Base-by-base conservation (phyloP, 1,140 invertebrate genomes). In the Campoletis sonorensis region DNA sequence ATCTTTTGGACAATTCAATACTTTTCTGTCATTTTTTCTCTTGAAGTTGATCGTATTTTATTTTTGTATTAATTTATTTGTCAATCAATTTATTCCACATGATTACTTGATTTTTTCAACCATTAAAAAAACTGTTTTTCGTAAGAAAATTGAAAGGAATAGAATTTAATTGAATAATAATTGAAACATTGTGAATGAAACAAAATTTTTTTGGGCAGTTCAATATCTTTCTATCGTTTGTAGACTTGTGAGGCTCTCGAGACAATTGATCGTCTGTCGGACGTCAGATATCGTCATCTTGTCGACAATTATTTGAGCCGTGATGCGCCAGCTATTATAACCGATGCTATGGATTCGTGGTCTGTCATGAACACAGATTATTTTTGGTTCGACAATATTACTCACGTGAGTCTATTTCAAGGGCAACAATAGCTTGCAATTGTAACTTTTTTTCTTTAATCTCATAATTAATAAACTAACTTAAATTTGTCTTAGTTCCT, bases 281-380 rank as follows among this genome's bases (percentile, higher is more conserved):
- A 95, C 81, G 93, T 95, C 0, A 93, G 90, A 67, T 94, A 95
- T 87, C 93, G 94, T 73, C 93, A 93, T 70, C 92, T 96, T 0
- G 93, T 95, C 71, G 94, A 96, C 76, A 93, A 95, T 81, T 95
- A 95, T 85, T 89, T 96, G 0, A 93, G 93, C 58, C 91, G 94
- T 33, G 95, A 96, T 73, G 93, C 94, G 11, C 96, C 96, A 3
- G 94, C 96, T 0, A 95, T 96, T 54, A 94, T 97, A 10, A 94
- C 93, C 0, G 95, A 96, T 86, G 95, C 94, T 0, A 94, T 95
- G 92, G 92, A 93, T 40, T 93, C 94, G 58, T 96, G 96, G 95
- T 89, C 93, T 0, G 92, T 93, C 2, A 93, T 94, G 87, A 93
- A 94, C 58, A 93, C 89, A n/a, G 92, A 94, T 51, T 94, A 94